Evolutionary conservation across 2,113 vertebrate genomes (phyloP).

Genomic region (Numida meleagris): DNA sequence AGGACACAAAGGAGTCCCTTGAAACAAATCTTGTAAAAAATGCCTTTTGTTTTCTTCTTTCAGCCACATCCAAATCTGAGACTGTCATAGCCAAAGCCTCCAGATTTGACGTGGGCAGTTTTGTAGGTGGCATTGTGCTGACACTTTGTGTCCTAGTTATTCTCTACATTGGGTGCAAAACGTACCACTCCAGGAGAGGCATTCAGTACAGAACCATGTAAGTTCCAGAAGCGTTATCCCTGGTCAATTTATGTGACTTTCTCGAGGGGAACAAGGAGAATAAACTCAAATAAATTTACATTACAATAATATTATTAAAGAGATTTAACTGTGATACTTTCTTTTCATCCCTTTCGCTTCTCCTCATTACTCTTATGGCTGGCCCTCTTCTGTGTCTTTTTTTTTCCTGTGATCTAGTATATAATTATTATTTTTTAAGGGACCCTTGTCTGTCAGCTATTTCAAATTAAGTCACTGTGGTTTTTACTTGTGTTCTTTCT

Average conservation of each 20-base stretch:
- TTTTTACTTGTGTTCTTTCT: background rate
- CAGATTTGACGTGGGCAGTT: slow-evolving; percentile 80
- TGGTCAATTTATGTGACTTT: background rate
- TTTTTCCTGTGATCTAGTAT: background rate
- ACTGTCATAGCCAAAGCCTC: background rate
- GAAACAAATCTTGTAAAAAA: background rate
- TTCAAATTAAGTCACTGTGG: background rate
- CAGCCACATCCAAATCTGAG: slow-evolving; percentile 67
- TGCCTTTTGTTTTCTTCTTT: slow-evolving; percentile 6
- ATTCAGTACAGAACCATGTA: slow-evolving; percentile 84
- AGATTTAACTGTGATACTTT: background rate
- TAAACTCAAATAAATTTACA: background rate
- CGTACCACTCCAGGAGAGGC: slow-evolving; percentile 80
- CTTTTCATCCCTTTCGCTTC: background rate
- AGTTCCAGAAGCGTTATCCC: slow-evolving; percentile 37
- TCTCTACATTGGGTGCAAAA: slow-evolving; percentile 79
- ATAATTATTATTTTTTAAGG: background rate
- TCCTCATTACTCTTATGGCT: background rate
- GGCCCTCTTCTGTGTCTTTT: background rate
- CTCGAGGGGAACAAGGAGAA: background rate
- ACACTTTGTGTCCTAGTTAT: slow-evolving; percentile 75
- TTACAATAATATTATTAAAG: background rate
- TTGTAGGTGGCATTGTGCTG: slow-evolving; percentile 82
- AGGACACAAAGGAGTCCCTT: background rate
- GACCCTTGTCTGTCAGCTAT: background rate